Base-by-base conservation (phyloP, 2,113 vertebrate species). In the Chloropsis cyanopogon region DNA sequence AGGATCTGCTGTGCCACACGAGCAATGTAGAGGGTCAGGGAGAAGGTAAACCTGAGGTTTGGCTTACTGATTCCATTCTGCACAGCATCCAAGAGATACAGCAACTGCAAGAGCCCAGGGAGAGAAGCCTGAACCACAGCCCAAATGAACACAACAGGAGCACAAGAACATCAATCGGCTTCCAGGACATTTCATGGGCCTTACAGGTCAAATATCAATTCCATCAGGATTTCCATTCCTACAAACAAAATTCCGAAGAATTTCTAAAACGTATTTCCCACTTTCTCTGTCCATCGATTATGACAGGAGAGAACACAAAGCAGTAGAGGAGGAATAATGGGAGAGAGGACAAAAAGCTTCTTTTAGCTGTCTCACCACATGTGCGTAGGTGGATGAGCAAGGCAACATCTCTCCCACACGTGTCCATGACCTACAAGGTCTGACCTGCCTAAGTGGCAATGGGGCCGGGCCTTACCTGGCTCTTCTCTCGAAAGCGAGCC, bases 1-100 rank as follows among this genome's bases (percentile, higher is more conserved):
- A 99, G 97, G 96, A 99, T 98, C 94, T 98, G 98, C 93, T 98
- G 97, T 50, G 98, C 98, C 44, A 98, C 98, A 96, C 98, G 98
- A 81, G 97, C 96, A 42, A 99, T 91, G 92, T 98, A 99, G 15
- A 98, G 97, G 28, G 97, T 93, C 96, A 99, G 77, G 33, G 98
- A 93, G 82, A 98, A 99, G 3, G 99, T 98, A 16, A 99, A 94
- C 29, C 98, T 97, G 82, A 98, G 96, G 90, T 99, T 99, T 9
- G 96, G 97, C 75, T 98, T 96, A 39, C 92, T 91, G 92, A 99
- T 97, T 46, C 99, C 99, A 47, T 99, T 99, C 96, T 98, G 99
- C 78, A 99, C 97, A 2, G 97, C 97, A 69, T 99, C 99, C 97
- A 99, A 95, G 87, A 99, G 94, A 94, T 99, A 99, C 16, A 99